A percentile compares a stretch with the other conserved stretches of the same genome.
These are phyloP conservation scores for Falco berigora DNA, from an alignment of 2,797 vertebrate species.

Conservation along the genomic window DNA sequence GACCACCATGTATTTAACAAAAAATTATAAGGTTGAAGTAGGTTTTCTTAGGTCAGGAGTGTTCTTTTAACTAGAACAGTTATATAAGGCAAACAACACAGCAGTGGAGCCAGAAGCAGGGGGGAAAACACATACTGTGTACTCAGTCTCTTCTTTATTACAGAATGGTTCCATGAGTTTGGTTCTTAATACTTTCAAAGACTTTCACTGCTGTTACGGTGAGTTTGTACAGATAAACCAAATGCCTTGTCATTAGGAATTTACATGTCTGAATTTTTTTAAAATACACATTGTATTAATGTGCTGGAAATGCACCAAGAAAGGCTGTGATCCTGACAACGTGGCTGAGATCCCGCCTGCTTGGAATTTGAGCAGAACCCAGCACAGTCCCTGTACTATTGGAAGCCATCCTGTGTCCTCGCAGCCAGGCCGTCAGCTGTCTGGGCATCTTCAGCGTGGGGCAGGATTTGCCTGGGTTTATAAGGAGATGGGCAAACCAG, in stretches of 20 bases:
- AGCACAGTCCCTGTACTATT: not conserved
- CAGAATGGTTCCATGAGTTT: not conserved
- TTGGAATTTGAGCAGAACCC: not conserved
- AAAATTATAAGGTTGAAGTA: conserved; percentile 61
- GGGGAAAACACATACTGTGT: not conserved
- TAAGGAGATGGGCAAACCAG: not conserved
- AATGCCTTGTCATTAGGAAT: not conserved
- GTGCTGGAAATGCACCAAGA: not conserved
- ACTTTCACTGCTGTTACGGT: not conserved
- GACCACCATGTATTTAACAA: conserved; percentile 59
- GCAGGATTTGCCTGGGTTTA: not conserved
- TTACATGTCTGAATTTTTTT: not conserved
- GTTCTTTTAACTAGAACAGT: conserved; percentile 31
- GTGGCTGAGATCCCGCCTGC: not conserved
- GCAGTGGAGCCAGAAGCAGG: not conserved
- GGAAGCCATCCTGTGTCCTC: not conserved
- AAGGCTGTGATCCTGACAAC: not conserved
- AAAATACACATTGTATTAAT: not conserved
- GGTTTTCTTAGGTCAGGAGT: conserved; percentile 58
- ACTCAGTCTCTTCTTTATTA: not conserved
- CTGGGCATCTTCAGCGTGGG: not conserved
- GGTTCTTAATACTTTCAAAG: not conserved
- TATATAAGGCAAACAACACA: conserved; percentile 61
- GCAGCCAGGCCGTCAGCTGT: not conserved
- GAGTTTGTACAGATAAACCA: not conserved